phyloP scores from a whole-genome alignment of 2,888 invertebrate genomes.

The Ceraclea dissimilis region DNA sequence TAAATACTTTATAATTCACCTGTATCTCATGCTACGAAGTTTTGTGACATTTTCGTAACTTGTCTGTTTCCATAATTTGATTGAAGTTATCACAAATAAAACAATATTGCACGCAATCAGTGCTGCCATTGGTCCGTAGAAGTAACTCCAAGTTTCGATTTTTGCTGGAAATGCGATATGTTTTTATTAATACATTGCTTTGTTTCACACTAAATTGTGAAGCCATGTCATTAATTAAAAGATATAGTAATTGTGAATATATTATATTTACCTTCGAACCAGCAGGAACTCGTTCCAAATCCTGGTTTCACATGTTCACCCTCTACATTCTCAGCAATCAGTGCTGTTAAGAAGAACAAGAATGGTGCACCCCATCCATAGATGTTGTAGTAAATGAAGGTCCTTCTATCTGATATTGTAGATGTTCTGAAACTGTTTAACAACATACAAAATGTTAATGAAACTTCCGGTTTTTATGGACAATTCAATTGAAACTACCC shows the following conservation, averaged over 20 bases:
- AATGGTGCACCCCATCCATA: slow-evolving; percentile 55
- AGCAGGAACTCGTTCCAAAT: slow-evolving; percentile 52
- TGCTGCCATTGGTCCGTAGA: slow-evolving; percentile 58
- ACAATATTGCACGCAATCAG: slow-evolving; percentile 50
- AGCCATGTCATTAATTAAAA: too few species aligned
- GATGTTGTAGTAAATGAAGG: slow-evolving; percentile 48
- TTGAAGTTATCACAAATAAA: slow-evolving; percentile 52
- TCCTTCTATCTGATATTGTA: slow-evolving; percentile 43
- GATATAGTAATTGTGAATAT: too few species aligned
- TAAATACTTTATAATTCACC: slow-evolving; percentile 33
- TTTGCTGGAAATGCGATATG: slow-evolving; percentile 35
- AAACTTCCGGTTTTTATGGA: too few species aligned
- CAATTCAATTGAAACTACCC: slow-evolving; percentile 41
- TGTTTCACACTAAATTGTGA: too few species aligned
- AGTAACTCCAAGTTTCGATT: slow-evolving; percentile 54
- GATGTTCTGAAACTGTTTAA: slow-evolving; percentile 26
- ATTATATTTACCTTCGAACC: slow-evolving; percentile 54
- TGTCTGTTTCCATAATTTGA: slow-evolving; percentile 48
- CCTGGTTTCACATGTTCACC: slow-evolving; percentile 51
- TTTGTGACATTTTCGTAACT: slow-evolving; percentile 46
- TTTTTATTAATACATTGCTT: neutral
- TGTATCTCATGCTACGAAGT: slow-evolving; percentile 49
- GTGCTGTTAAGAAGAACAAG: slow-evolving; percentile 43
- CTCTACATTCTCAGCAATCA: slow-evolving; percentile 48
- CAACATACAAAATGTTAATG: too few species aligned